Base-by-base conservation (phyloP, 2,797 vertebrate species). In the Sebastes paucispinis region DNA sequence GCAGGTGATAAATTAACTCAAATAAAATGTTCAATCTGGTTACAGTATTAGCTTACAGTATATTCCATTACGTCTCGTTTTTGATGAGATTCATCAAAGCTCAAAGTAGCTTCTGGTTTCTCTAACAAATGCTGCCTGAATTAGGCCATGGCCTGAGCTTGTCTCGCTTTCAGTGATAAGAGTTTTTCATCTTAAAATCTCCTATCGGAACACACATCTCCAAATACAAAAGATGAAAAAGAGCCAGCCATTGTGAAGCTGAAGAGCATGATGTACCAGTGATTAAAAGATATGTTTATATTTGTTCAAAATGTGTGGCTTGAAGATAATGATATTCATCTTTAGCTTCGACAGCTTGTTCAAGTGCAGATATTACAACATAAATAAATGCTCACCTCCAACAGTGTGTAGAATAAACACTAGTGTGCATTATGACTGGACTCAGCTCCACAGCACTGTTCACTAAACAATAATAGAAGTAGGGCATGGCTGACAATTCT, bases 381-480 rank as follows among this genome's bases (percentile, higher is more conserved):
- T 18, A 10, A 54, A 31, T 9, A 24, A 1, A 22, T 7, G 34
- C 18, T 25, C 11, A 34, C 9, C 16, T 27, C 31, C 2, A 31
- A 22, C 27, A 24, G 32, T 16, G 25, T 50, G 2, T 4, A 60
- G 25, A 59, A 58, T 69, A 29, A 63, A 13, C 47, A 58, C 57
- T 22, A 55, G 22, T 68, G 31, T 60, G 43, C 20, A 64, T 52
- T 57, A 39, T 62, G 66, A 69, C 22, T 67, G 59, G 66, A 69
- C 20, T 67, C 59, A 36, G 52, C 66, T 80, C 69, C 54, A 62
- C 59, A 74, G 58, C 62, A 34, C 57, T 71, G 72, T 75, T 88
- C 77, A 87, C 66, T 76, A 72, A 86, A 78, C 34, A 55, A 87
- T 88, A 87, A 87, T 75, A 75, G 70, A 85, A 91, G 69, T 79